A percentile compares a stretch with the other conserved stretches of the same genome.
Evolutionary conservation across 2,113 vertebrate species (phyloP).

Genomic region (Lamprologus callipterus): DNA sequence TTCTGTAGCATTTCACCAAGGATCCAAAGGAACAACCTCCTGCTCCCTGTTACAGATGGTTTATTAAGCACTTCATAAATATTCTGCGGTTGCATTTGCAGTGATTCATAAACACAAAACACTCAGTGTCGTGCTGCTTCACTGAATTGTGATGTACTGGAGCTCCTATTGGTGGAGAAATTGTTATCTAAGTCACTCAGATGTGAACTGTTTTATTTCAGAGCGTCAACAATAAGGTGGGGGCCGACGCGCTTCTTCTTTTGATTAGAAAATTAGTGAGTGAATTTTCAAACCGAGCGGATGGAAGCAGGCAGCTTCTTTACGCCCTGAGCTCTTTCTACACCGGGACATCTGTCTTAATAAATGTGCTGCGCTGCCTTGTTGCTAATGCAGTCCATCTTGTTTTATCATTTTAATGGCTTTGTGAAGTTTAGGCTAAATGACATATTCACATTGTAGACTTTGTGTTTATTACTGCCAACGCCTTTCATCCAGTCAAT

Average conservation of each 20-base stretch:
- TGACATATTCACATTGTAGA: neutral
- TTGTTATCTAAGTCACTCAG: neutral
- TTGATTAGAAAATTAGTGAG: neutral
- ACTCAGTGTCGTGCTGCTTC: neutral
- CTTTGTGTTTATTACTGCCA: neutral
- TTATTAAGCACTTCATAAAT: constrained; percentile 4
- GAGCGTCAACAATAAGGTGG: neutral
- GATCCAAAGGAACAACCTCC: neutral
- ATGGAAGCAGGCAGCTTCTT: neutral
- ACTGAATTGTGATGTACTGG: neutral
- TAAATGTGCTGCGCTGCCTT: neutral
- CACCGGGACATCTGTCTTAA: neutral
- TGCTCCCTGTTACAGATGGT: neutral
- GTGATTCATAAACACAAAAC: neutral
- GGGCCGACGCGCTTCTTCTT: neutral
- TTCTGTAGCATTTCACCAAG: neutral
- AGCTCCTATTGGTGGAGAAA: neutral
- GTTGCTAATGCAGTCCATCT: neutral
- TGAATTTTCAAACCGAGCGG: accelerated
- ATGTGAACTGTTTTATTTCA: neutral
- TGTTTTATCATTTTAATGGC: neutral
- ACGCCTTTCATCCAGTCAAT: neutral
- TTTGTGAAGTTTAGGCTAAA: neutral
- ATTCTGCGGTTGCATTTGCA: neutral
- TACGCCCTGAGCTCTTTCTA: neutral